Percentiles rank a stretch among this genome's conserved stretches.
These are phyloP conservation scores for Penelope pileata DNA, from an alignment of 2,113 vertebrate genomes.

Conservation along the genomic window DNA sequence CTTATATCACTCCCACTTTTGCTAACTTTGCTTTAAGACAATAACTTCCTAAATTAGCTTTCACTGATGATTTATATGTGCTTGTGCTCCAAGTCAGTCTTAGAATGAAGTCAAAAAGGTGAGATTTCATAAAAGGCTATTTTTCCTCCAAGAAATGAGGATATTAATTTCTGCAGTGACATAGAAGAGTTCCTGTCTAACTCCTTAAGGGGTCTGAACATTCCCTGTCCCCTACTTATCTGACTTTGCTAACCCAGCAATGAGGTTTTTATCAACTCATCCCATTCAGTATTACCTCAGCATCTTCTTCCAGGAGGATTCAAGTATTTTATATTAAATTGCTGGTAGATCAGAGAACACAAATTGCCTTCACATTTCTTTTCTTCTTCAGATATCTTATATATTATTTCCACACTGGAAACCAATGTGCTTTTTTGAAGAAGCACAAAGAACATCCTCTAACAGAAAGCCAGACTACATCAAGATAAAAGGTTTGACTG, in stretches of 20 bases:
- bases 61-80: neutral
- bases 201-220: neutral
- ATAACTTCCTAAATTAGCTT: neutral
- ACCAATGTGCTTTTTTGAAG: neutral
- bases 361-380: neutral
- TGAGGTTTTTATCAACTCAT: neutral
- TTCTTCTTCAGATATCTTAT: neutral
- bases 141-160: neutral
- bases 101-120: neutral
- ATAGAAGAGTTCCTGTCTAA: neutral
- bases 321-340: neutral
- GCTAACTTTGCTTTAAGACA: neutral
- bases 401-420: neutral
- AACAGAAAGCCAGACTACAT: neutral
- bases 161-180: neutral
- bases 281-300: neutral
- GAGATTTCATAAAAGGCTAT: neutral
- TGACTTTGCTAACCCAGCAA: neutral
- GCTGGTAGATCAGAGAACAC: neutral
- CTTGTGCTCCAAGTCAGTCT: neutral
- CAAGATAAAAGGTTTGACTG: neutral
- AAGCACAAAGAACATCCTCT: neutral
- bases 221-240: fast-evolving
- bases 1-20: neutral
- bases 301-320: neutral